These are phyloP conservation scores for Drosophila bocqueti DNA, from an alignment of 1,140 invertebrate genomes.

Conservation along the genomic window DNA sequence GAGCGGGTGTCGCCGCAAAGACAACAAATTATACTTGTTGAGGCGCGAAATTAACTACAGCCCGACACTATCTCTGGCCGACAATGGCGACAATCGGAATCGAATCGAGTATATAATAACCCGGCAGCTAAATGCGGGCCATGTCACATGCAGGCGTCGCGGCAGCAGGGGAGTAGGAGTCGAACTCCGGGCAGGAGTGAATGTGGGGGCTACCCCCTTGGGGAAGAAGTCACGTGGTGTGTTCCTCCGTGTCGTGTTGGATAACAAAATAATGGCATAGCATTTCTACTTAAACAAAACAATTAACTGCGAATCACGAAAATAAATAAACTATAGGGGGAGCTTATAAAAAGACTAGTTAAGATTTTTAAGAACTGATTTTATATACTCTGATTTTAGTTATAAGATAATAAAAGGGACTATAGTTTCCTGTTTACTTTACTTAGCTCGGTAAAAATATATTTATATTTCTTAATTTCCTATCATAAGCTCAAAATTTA, in stretches of 20 bases:
- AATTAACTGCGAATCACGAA: background rate
- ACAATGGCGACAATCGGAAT: constrained; percentile 25
- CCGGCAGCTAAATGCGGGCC: constrained; percentile 22
- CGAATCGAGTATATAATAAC: constrained; percentile 51
- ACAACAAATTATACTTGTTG: constrained; percentile 60
- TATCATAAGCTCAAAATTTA: background rate
- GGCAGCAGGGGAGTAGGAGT: no score
- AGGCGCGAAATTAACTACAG: constrained; percentile 58
- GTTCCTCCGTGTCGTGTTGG: constrained; percentile 14
- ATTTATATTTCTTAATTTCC: background rate
- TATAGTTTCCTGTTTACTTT: background rate
- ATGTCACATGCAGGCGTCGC: constrained; percentile 22
- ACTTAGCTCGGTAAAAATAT: no score
- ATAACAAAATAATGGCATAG: constrained; percentile 35
- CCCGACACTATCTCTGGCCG: constrained; percentile 13
- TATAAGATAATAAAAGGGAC: background rate
- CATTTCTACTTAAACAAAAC: constrained; percentile 2
- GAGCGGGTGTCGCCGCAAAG: constrained; percentile 33
- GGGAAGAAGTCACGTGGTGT: constrained; percentile 19
- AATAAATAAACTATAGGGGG: background rate
- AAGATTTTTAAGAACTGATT: background rate
- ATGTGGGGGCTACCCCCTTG: background rate
- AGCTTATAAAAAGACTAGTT: no score
- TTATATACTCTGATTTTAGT: background rate
- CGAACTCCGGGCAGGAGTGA: background rate